Base-by-base conservation (phyloP, 2,113 vertebrate species). In the Nannobrachium achirus region DNA sequence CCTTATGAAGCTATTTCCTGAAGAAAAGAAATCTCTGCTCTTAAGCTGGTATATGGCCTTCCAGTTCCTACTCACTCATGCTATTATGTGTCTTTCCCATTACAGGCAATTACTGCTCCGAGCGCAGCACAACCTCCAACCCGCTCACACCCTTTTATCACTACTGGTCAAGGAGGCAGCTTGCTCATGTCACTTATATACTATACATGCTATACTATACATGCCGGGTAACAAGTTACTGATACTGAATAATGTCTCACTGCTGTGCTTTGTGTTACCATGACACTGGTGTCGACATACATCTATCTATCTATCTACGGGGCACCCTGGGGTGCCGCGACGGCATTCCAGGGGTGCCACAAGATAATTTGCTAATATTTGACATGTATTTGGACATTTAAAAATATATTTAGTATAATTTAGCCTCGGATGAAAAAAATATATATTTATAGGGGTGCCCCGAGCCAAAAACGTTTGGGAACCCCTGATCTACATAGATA, bases 61-160 rank as follows among this genome's bases (percentile, higher is more conserved):
- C n/a, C n/a, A n/a, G n/a, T n/a, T n/a, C 84, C 78, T 74, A 58
- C 79, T 84, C 81, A 14, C 55, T 83, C 80, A 75, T 79, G 82
- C 83, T 86, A 88, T 90, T 87, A 87, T 83, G 83, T 69, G 73
- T 79, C 63, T 84, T n/a, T 84, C 86, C 86, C 87, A 88, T 89
- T 87, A 90, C 76, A 86, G 81, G 83, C 84, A 87, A 90, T 89
- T 86, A 86, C 80, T 52, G 69, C 74, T 83, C 67, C 66, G 60
- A 62, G 67, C 71, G 8, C 75, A 71, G 78, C 1, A 16, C 78
- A 53, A 19, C 80, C 77, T 72, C 50, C 69, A 66, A 76, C 83
- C 76, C 83, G 72, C 79, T 86, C 69, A 75, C 69, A 58, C 0
- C n/a, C 40, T 71, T 88, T 79, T 73, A 78, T 84, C 82, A 72